A percentile compares a stretch with the other conserved stretches of the same genome.
phyloP scores from a whole-genome alignment of 2,888 invertebrate species.

The Eupithecia dodoneata region DNA sequence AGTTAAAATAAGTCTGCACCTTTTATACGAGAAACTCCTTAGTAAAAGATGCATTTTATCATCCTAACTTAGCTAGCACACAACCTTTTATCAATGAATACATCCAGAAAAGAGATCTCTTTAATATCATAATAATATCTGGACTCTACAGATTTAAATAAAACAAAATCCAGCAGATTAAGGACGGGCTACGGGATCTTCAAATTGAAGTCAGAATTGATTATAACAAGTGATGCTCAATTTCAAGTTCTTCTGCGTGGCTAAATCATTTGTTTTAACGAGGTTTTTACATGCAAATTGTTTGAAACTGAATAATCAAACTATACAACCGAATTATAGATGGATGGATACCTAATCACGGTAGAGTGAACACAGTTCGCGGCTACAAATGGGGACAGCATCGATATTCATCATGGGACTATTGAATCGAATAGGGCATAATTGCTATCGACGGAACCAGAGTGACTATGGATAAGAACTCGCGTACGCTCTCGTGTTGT shows the following conservation, averaged over 20 bases:
- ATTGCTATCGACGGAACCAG: conserved; percentile 47
- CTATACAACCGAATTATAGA: conserved; percentile 1
- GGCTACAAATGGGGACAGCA: conserved; percentile 55
- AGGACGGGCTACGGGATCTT: background rate
- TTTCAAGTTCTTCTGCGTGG: background rate
- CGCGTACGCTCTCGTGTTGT: background rate
- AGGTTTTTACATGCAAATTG: background rate
- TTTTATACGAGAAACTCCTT: background rate
- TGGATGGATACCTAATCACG: conserved; percentile 34
- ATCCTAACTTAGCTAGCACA: background rate
- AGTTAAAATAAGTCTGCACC: background rate
- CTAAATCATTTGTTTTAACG: background rate
- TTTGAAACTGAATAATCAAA: background rate
- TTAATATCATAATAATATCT: background rate
- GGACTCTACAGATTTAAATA: background rate
- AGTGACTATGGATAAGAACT: conserved; percentile 30
- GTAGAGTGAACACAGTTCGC: conserved; percentile 45
- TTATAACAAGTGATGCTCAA: background rate
- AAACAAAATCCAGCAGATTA: background rate
- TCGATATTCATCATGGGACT: conserved; percentile 62
- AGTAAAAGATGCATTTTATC: background rate
- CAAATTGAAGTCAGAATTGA: background rate
- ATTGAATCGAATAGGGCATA: conserved; percentile 64
- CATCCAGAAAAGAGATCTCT: background rate
- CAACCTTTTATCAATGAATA: background rate